phyloP scores from a whole-genome alignment of 2,113 vertebrate genomes.

The mouse (Mus musculus) region GRCm39 chr5:55769501-55770000 shows the following conservation, averaged over 20 bases:
- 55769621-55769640: background rate
- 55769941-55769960: background rate
- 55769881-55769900: background rate
- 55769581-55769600: background rate
- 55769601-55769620: no score
- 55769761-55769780: background rate
- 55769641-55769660: background rate
- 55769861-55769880: background rate
- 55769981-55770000: background rate
- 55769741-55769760: background rate
- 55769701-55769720: background rate
- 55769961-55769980: background rate
- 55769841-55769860: background rate
- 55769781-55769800: background rate
- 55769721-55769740: background rate
- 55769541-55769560: background rate
- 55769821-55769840: background rate
- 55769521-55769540: no score
- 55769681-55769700: background rate
- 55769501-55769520: background rate
- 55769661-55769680: background rate
- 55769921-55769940: background rate
- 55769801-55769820: background rate
- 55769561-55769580: background rate
- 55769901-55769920: background rate